Evolutionary conservation across 2,888 invertebrate species (phyloP).

Genomic region (Stegana nigrithorax): DNA sequence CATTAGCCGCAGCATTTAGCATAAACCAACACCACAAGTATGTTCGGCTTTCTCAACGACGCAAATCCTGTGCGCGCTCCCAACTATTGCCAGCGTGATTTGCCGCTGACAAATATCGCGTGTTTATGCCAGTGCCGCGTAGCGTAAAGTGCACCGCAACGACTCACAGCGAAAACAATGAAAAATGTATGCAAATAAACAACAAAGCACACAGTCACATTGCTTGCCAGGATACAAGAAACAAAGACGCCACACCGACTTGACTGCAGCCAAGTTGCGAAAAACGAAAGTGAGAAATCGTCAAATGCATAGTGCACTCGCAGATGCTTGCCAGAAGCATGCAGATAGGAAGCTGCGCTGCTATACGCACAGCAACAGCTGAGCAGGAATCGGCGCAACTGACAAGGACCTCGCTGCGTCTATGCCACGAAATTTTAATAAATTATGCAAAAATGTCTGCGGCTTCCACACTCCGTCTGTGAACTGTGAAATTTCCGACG

Average conservation of each 20-base stretch:
- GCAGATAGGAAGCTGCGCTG: too few species aligned
- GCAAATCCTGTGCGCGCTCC: background rate
- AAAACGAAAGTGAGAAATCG: constrained; percentile 50
- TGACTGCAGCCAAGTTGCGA: background rate
- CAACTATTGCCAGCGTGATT: constrained; percentile 49
- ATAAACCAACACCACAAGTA: too few species aligned
- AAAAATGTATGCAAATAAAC: constrained; percentile 66
- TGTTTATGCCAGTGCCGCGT: constrained; percentile 54
- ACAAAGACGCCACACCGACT: background rate
- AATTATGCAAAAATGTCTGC: constrained; percentile 58
- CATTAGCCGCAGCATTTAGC: too few species aligned
- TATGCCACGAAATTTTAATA: constrained; percentile 55
- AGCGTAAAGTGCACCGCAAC: constrained; percentile 51
- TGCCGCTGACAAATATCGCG: constrained; percentile 59
- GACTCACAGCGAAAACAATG: constrained; percentile 45
- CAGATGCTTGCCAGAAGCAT: constrained; percentile 48
- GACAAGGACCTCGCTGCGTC: constrained; percentile 22
- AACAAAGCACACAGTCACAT: constrained; percentile 47
- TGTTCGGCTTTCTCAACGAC: background rate
- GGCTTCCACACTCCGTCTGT: constrained; percentile 50
- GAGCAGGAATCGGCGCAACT: background rate
- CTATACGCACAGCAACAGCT: background rate
- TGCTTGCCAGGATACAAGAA: background rate
- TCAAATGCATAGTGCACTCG: too few species aligned
- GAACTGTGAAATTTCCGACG: constrained; percentile 48